A percentile compares a stretch with the other conserved stretches of the same genome.
Conservation (phyloP, 2,888 invertebrate species). For the Notodromas monacha region DNA sequence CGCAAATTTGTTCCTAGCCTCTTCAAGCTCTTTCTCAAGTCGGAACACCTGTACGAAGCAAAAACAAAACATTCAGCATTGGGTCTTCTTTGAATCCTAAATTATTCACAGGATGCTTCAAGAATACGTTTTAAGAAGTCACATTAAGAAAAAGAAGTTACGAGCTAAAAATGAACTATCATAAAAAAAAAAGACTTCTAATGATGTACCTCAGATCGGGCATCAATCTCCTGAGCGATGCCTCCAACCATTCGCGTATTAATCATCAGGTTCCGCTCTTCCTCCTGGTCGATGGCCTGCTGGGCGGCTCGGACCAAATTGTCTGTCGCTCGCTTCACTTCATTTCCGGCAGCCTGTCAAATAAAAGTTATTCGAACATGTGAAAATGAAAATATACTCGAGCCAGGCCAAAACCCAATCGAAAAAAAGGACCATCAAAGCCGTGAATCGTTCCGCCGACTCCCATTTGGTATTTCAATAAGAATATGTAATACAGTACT, state of each 20-base stretch:
- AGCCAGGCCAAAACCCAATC: too few species aligned
- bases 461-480: too few species aligned
- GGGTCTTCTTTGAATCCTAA: neutral
- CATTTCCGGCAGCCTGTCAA: constrained; percentile 72
- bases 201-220: constrained; percentile 28
- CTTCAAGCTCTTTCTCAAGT: constrained; percentile 72
- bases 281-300: constrained; percentile 60
- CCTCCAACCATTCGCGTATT: constrained; percentile 81
- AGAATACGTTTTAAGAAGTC: constrained; percentile 1
- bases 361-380: constrained; percentile 6
- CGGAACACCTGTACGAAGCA: constrained; percentile 30
- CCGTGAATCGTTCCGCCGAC: too few species aligned
- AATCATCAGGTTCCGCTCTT: constrained; percentile 60
- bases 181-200: too few species aligned
- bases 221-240: constrained; percentile 79
- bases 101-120: too few species aligned
- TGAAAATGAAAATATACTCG: too few species aligned
- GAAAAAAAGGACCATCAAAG: too few species aligned
- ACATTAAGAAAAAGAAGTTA: too few species aligned
- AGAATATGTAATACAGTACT: too few species aligned
- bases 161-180: too few species aligned
- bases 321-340: constrained; percentile 87
- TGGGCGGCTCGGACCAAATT: constrained; percentile 79
- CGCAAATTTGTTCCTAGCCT: constrained; percentile 57
- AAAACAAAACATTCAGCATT: neutral